Percentiles rank a stretch among this genome's conserved stretches.
Conservation (phyloP, 2,888 invertebrate genomes). For the Lithodes maja region DNA sequence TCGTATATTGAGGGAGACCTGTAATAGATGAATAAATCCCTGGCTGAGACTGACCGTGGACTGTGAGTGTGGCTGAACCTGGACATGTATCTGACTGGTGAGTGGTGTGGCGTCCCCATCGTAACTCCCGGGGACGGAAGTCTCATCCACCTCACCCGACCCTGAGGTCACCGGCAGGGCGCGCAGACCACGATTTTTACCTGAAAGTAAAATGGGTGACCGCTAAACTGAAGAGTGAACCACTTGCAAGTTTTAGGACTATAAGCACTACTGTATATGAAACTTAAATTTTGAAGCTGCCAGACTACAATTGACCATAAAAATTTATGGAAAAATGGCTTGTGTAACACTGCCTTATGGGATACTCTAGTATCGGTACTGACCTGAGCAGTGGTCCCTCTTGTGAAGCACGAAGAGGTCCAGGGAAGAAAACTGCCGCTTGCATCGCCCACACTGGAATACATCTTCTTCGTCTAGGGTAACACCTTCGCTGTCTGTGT, state of each 20-base stretch:
- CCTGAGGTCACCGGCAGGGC: constrained; percentile 11
- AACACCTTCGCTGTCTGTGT: constrained; percentile 52
- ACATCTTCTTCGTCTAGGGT: constrained; percentile 80
- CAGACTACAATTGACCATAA: no score
- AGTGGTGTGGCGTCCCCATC: constrained; percentile 42
- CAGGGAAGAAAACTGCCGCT: constrained; percentile 80
- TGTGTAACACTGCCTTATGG: no score
- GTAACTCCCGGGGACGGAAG: not conserved
- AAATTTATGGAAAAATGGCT: no score
- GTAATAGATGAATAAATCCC: no score
- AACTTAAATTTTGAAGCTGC: no score
- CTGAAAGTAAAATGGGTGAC: not conserved
- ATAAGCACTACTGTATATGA: not conserved
- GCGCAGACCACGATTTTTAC: constrained; percentile 41
- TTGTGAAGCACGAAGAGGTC: constrained; percentile 80
- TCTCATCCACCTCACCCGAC: not conserved
- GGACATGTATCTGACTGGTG: constrained; percentile 55
- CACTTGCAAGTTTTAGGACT: not conserved
- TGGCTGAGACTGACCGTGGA: constrained; percentile 31
- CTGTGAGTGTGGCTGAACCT: constrained; percentile 54
- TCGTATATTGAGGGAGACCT: no score
- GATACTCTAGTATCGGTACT: not conserved
- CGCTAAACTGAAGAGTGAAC: not conserved
- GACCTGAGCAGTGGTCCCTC: constrained; percentile 73
- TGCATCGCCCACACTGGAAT: constrained; percentile 83